Evolutionary conservation across 2,113 vertebrate genomes (phyloP).

Genomic region (Gasterosteus aculeatus): DNA sequence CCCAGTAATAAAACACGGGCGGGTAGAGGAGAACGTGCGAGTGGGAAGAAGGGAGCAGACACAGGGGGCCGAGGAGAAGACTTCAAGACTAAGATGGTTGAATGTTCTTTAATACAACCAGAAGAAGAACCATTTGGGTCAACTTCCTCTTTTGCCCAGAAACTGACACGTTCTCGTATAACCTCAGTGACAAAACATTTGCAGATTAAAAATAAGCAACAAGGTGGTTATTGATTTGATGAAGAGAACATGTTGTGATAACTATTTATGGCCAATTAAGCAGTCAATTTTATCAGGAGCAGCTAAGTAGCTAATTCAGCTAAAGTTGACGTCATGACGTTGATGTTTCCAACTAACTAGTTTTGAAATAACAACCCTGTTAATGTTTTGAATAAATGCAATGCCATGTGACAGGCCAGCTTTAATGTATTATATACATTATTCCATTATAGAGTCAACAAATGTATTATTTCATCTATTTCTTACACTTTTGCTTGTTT

Average conservation of each 20-base stretch:
- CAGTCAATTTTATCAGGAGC: not conserved
- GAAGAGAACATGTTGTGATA: not conserved
- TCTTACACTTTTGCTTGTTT: not conserved
- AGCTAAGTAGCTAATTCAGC: not conserved
- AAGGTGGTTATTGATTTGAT: not conserved
- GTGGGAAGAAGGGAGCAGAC: constrained; percentile 36
- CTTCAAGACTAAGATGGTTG: not conserved
- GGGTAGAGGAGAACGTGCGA: constrained; percentile 58
- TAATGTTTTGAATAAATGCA: not conserved
- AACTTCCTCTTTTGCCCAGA: not conserved
- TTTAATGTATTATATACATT: not conserved
- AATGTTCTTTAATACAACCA: not conserved
- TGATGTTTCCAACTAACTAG: not conserved
- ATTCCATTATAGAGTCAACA: not conserved
- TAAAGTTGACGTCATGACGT: not conserved
- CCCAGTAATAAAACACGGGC: constrained; percentile 74
- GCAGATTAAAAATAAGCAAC: not conserved
- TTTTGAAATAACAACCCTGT: not conserved
- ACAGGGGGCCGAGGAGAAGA: constrained; percentile 3
- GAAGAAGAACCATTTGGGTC: not conserved
- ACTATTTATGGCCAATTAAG: not conserved
- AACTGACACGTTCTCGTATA: not conserved
- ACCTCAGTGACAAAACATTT: not conserved
- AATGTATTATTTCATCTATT: not conserved
- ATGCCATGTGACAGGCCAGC: too few relatives aligned